Evolutionary conservation across 2,113 vertebrate genomes (phyloP).

Genomic region (Paraplagusia blochii): DNA sequence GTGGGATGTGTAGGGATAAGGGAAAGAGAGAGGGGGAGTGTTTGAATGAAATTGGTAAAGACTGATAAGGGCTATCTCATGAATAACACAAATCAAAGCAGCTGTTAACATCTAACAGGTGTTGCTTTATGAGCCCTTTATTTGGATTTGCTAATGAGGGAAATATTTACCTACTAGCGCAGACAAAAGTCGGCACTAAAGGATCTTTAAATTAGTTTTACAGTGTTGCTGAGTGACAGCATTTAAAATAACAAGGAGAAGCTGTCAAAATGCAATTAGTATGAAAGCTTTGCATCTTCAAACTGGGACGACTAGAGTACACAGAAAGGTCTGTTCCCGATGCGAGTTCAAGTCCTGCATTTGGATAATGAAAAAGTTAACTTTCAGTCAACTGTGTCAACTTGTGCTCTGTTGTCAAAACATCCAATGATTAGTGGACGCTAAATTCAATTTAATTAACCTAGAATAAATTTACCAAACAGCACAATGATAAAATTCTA

Average conservation of each 20-base stretch:
- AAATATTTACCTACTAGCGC: too few relatives aligned
- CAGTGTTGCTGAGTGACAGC: neutral
- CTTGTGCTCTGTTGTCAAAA: too few relatives aligned
- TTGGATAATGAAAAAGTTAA: slow-evolving; percentile 13
- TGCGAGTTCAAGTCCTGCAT: slow-evolving; percentile 9
- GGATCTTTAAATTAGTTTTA: slow-evolving; percentile 3
- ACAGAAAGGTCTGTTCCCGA: slow-evolving; percentile 6
- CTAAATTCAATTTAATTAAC: too few relatives aligned
- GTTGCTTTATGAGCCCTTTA: neutral
- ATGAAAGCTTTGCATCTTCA: slow-evolving; percentile 18
- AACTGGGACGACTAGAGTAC: neutral
- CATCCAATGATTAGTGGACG: too few relatives aligned
- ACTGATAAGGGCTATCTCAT: slow-evolving; percentile 25
- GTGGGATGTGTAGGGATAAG: slow-evolving; percentile 13
- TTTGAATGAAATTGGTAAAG: slow-evolving; percentile 34
- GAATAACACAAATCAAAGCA: slow-evolving; percentile 39
- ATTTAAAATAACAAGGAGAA: slow-evolving; percentile 16
- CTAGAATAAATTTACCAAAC: too few relatives aligned
- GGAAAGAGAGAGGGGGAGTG: neutral
- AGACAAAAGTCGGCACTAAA: neutral
- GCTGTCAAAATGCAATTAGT: slow-evolving; percentile 10
- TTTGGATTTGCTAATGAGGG: slow-evolving; percentile 12
- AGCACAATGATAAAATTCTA: too few relatives aligned
- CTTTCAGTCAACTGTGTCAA: neutral
- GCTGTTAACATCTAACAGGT: slow-evolving; percentile 10